Evolutionary conservation across 2,888 invertebrate genomes (phyloP).

Genomic region (Iselma pallidipennis): DNA sequence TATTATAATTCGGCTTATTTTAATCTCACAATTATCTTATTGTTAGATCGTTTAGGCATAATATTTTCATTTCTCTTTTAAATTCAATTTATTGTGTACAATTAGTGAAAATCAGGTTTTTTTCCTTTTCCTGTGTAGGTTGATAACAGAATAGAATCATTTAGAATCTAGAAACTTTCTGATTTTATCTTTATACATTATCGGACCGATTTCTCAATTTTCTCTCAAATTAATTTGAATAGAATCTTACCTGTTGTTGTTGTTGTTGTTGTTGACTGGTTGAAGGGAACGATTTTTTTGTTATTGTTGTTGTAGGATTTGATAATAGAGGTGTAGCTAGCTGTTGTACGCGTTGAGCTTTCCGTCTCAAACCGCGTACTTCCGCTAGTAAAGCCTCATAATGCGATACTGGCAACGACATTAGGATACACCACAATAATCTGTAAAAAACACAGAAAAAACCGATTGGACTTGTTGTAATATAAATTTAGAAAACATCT

Average conservation of each 20-base stretch:
- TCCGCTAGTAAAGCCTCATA: slow-evolving; percentile 65
- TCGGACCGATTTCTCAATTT: not conserved
- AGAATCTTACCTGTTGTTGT: slow-evolving; percentile 12
- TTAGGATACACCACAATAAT: slow-evolving; percentile 49
- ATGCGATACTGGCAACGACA: slow-evolving; percentile 65
- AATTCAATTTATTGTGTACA: no score
- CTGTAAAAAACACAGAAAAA: slow-evolving; percentile 32
- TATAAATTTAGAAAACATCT: no score
- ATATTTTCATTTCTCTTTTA: no score
- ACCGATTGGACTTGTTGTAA: no score
- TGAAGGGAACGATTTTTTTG: not conserved
- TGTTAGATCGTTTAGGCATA: no score
- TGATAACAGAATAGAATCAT: no score
- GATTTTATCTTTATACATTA: not conserved
- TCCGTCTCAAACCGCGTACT: slow-evolving; percentile 62
- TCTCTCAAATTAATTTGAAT: not conserved
- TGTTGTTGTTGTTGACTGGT: slow-evolving; percentile 1
- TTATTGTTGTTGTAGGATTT: slow-evolving; percentile 4
- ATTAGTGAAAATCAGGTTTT: no score
- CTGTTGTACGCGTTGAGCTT: slow-evolving; percentile 62
- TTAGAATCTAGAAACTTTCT: not conserved
- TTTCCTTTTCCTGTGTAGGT: no score
- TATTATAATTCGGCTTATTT: no score
- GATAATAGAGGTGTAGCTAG: slow-evolving; percentile 51
- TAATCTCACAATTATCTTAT: no score